Conservation (phyloP, 2,113 vertebrate genomes). For the Silurus asotus region DNA sequence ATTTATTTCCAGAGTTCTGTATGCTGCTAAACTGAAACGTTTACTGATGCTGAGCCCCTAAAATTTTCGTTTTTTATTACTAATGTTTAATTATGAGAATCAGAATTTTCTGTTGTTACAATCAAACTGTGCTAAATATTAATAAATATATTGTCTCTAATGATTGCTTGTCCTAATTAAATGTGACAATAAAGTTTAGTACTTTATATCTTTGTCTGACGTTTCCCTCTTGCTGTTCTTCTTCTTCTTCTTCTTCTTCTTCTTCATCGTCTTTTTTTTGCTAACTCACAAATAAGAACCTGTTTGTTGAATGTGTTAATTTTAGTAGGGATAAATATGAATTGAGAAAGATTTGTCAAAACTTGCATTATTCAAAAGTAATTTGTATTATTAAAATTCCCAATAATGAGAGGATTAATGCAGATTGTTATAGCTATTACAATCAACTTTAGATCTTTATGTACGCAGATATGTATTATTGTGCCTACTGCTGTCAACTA, state of each 20-base stretch:
- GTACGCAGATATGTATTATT: no score
- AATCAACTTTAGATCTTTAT: no score
- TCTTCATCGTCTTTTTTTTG: not conserved
- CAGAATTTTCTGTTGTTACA: not conserved
- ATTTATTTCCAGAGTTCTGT: constrained; percentile 73
- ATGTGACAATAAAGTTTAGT: constrained; percentile 16
- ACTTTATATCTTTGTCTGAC: not conserved
- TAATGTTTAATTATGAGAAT: constrained; percentile 8
- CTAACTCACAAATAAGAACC: not conserved
- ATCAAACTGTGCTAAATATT: not conserved
- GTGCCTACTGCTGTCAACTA: no score
- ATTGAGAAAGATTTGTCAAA: not conserved
- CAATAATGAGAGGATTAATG: not conserved
- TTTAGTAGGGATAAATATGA: not conserved
- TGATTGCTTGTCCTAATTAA: not conserved
- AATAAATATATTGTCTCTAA: not conserved
- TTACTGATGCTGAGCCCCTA: not conserved
- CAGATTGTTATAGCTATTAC: no score
- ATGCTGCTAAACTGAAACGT: constrained; percentile 66
- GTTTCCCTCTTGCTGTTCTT: not conserved
- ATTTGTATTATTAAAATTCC: not conserved
- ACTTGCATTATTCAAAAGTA: not conserved
- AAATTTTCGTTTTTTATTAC: not conserved
- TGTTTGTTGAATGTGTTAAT: not conserved
- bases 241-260: no score